Evolutionary conservation across 2,113 vertebrate species (phyloP).

Genomic region (Tenebrosternarchus preto): DNA sequence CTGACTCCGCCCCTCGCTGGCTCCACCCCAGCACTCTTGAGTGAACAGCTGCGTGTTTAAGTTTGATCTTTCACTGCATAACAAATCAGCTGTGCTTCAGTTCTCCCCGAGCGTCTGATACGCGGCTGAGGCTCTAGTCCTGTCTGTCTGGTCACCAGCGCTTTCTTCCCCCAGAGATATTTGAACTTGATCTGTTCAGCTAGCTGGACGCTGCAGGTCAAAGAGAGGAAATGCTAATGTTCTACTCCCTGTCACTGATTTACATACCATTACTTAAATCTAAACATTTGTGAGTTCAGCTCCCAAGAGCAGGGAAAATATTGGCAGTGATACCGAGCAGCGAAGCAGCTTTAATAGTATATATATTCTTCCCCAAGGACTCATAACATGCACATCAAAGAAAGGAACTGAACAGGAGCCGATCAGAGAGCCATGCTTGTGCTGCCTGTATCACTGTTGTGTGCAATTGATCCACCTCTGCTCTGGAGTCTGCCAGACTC

Average conservation of each 20-base stretch:
- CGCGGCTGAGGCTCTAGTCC: neutral
- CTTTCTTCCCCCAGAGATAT: too few species aligned
- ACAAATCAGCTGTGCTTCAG: conserved; percentile 30
- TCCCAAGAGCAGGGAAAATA: neutral
- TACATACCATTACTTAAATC: neutral
- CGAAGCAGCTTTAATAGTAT: neutral
- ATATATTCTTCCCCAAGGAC: conserved; percentile 13
- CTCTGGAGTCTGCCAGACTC: conserved; percentile 33
- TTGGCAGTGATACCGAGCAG: neutral
- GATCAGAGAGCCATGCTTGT: neutral
- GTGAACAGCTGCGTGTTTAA: conserved; percentile 22
- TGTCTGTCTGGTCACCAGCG: too few species aligned
- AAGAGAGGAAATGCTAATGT: too few species aligned
- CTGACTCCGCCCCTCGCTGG: conserved; percentile 20
- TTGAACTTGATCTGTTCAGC: neutral
- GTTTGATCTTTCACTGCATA: conserved; percentile 28
- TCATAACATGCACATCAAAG: conserved; percentile 21
- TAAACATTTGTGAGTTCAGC: neutral
- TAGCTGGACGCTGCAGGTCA: too few species aligned
- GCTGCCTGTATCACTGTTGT: conserved; percentile 20
- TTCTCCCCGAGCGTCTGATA: conserved; percentile 2
- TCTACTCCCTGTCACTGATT: neutral
- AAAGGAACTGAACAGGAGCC: neutral
- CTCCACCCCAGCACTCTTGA: neutral
- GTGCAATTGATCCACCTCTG: conserved; percentile 35